Evolutionary conservation across 2,113 vertebrate species (phyloP).

Genomic region (Phyllostomus discolor): DNA sequence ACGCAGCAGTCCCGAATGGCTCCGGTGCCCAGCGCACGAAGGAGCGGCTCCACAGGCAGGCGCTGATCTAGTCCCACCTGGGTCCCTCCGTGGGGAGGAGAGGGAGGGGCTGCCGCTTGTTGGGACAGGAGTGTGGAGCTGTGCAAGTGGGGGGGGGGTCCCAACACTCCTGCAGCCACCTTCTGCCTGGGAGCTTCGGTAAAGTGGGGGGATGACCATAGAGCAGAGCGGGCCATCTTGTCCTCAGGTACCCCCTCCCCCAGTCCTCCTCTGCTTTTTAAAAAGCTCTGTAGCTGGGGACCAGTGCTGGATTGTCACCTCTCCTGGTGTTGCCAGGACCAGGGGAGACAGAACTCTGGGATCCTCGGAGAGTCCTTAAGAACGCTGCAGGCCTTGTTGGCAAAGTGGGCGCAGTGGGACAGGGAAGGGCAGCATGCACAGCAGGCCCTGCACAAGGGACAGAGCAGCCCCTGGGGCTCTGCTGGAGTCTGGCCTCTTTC

Average conservation of each 20-base stretch:
- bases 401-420: neutral
- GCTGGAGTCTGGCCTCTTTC: neutral
- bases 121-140: neutral
- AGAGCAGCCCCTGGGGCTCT: neutral
- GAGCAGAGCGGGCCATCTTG: no score
- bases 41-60: fast-evolving
- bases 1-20: neutral
- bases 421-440: no score
- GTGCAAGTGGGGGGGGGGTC: neutral
- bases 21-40: neutral
- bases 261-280: neutral
- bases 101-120: neutral
- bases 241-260: neutral
- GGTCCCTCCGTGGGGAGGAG: neutral
- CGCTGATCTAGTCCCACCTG: neutral
- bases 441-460: neutral
- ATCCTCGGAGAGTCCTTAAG: neutral
- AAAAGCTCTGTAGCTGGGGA: neutral
- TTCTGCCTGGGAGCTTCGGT: no score
- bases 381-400: neutral
- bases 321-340: neutral
- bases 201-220: neutral
- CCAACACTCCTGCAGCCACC: neutral
- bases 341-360: neutral
- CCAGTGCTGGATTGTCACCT: neutral